Base-by-base conservation (phyloP, 1,140 invertebrate species). In the Manduca sexta region DNA sequence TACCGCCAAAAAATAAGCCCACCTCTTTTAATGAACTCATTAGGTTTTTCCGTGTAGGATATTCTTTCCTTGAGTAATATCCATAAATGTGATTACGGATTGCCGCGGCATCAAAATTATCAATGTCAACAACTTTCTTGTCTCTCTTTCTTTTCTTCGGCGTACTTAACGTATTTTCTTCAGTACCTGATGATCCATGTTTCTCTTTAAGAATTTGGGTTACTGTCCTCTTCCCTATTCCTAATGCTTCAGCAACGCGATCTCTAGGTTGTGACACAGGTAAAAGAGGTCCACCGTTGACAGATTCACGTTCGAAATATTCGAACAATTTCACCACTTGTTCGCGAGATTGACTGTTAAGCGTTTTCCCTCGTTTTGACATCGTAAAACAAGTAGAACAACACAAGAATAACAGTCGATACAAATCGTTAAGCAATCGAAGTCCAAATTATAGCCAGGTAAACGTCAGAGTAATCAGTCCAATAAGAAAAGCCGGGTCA, bases 31-130 rank as follows among this genome's bases (percentile, higher is more conserved):
- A 40, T 0, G 45, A 55, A 13, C 1, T 11, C 10, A 29, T 1
- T 29, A 53, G 16, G 10, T 45, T 47, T 7, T 6, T 2, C 10
- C 2, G 5, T 1, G 13, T 54, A 15, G 13, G 43, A 14, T 37
- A 49, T 26, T 57, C 49, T 13, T 45, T 49, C 35, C 55, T 52
- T 0, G 18, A 16, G 30, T 57, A 57, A 16, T 45, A 52, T 31
- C 34, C 45, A 33, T 49, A 49, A 12, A 57, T 45, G 34, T 49
- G 42, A 8, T 49, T 49, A n/a, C 45, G 2, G 2, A 57, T 49
- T 18, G 49, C 49, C 45, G 49, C 49, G 1, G 41, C 37, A n/a
- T 57, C 55, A 48, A 57, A 57, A 5, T 10, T 49, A 29, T 57
- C 55, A 46, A 57, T 42, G 29, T 18, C 55, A 33, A 40, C 49